A percentile compares a stretch with the other conserved stretches of the same genome.
Conservation (phyloP, 2,113 vertebrate genomes). For the Catharus bicknelli region DNA sequence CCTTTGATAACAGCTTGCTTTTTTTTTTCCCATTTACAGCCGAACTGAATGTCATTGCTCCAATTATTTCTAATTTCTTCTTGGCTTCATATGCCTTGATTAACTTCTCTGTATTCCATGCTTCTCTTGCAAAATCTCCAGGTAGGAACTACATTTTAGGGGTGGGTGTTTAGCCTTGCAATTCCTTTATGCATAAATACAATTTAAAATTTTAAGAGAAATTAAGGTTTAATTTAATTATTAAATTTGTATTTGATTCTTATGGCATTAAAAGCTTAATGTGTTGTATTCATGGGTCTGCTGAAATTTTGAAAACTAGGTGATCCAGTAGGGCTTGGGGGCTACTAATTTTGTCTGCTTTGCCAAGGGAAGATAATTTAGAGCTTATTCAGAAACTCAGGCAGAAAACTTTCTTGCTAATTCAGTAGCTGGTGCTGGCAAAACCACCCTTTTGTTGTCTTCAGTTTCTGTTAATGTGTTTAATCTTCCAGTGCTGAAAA, state of each 20-base stretch:
- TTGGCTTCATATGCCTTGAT: constrained; percentile 97
- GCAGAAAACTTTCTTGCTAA: background rate
- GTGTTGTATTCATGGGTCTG: background rate
- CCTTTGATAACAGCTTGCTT: background rate
- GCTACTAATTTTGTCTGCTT: background rate
- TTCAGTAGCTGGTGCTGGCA: background rate
- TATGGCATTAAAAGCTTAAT: background rate
- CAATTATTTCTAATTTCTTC: constrained; percentile 99
- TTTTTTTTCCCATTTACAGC: constrained; percentile 74
- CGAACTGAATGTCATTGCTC: constrained; percentile 92
- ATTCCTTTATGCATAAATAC: background rate
- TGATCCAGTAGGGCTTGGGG: background rate
- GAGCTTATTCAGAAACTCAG: background rate
- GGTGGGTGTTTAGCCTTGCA: background rate
- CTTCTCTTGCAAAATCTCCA: constrained; percentile 97
- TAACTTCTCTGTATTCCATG: constrained; percentile 98
- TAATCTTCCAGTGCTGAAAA: background rate
- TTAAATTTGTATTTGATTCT: background rate
- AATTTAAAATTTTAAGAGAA: background rate
- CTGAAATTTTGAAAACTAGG: background rate
- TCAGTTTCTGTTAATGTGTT: background rate
- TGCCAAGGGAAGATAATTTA: background rate
- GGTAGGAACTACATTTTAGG: constrained; percentile 74
- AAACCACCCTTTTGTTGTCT: background rate
- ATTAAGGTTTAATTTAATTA: background rate